Conservation (phyloP, 2,888 invertebrate species). For the Pheosia gnoma region DNA sequence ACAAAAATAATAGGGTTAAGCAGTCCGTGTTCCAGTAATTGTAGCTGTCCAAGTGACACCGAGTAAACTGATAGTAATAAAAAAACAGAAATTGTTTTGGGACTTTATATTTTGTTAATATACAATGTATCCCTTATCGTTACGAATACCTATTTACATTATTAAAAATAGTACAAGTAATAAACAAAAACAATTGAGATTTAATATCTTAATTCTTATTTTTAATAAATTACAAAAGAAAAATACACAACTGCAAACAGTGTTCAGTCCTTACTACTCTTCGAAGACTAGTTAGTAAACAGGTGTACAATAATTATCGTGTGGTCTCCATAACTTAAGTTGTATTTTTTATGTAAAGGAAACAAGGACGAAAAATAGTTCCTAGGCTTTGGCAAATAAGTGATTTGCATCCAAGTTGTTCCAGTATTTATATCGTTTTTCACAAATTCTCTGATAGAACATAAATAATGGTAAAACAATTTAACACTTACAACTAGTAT, state of each 20-base stretch:
- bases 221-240: constrained; percentile 51
- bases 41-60: constrained; percentile 27
- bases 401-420: constrained; percentile 57
- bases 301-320: constrained; percentile 43
- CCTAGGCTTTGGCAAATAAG: constrained; percentile 74
- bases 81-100: constrained; percentile 56
- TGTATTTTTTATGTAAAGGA: constrained; percentile 38
- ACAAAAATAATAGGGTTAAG: constrained; percentile 13
- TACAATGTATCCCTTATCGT: constrained; percentile 77
- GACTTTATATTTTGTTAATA: constrained; percentile 82
- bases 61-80: constrained; percentile 33
- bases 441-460: constrained; percentile 58
- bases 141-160: constrained; percentile 75
- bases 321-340: constrained; percentile 34
- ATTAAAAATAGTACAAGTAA: constrained; percentile 69
- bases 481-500: constrained; percentile 83
- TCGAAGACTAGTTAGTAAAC: constrained; percentile 65
- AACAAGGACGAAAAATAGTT: constrained; percentile 52
- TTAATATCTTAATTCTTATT: constrained; percentile 56
- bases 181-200: constrained; percentile 78
- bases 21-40: constrained; percentile 25
- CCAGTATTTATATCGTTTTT: constrained; percentile 50
- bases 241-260: constrained; percentile 59
- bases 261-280: constrained; percentile 57
- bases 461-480: constrained; percentile 82